Base-by-base conservation (phyloP, 2,888 invertebrate species). In the Chymomyza procnemis region DNA sequence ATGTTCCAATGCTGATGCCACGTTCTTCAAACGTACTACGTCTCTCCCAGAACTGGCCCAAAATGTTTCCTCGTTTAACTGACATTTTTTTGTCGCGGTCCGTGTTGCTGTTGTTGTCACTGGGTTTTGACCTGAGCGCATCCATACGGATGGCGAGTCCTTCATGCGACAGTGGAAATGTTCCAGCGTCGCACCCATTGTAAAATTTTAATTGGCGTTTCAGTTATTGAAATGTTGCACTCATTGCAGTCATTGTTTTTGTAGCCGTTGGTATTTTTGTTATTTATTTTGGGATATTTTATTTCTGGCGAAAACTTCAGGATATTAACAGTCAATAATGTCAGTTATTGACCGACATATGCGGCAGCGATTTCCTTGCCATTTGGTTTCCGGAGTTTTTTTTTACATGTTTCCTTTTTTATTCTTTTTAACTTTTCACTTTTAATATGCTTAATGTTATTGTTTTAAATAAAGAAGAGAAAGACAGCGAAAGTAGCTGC, bases 211-310 rank as follows among this genome's bases (percentile, higher is more conserved):
- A 82, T 82, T 82, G 82, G 84, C 81, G 72, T 78, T 82, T 84
- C 82, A 79, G 82, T 82, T 82, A 80, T 82, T 80, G 81, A 82
- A 82, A 84, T 84, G 79, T 84, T 79, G 74, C 80, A 76, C 78
- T 72, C 55, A 30, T 63, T 56, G 46, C 50, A 50, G 41, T 57
- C 47, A 47, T 19, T 34, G 50, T 61, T 22, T 8, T 57, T 57
- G 57, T 57, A 22, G 26, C 34, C 2, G 57, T n/a, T 1, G 3
- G 22, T 66, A 61, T 66, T 66, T 57, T 56, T 75, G 61, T 56
- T 26, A 14, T 8, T 26, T 26, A 12, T 50, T 47, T 21, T 59
- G 54, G 4, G 26, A 26, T 69, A 56, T 69, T 72, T 59, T 59
- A 14, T 47, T 41, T 59, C 30, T 16, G 18, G 47, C 18, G 22